Evolutionary conservation across 2,113 vertebrate species (phyloP), one percentile per base, ranked within the genome.

Genomic region (Syngnathus typhle): DNA sequence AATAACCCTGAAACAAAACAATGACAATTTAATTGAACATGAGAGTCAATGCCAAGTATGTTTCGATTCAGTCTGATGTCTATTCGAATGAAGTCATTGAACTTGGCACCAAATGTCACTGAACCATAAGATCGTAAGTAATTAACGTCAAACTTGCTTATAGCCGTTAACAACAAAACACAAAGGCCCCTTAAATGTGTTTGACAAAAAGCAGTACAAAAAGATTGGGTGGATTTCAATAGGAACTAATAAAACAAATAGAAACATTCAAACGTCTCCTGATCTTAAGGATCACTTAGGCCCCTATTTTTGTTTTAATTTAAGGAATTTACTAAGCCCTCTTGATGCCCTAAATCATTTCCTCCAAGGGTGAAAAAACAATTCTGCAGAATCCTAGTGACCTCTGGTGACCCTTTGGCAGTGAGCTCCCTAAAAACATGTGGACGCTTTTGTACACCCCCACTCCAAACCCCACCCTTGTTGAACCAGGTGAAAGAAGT

Each of bases 1-100:
- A 80, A 95, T 93, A 84, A 94, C 93, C 90, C 94, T 95, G 79
- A 82, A 91, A 87, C 58, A 85, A 76, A 69, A 87, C 66, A 74
- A 77, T 44, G 70, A 68, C 23, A 69, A 12, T 8, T 63, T 65
- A 19, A 55, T 55, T 38, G 64, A 52, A 13, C 49, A 67, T 13
- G 49, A 2, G 18, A 27, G 12, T 68, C 54, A 9, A 54, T 43
- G 13, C 3, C 16, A 21, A 51, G 32, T 7, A 6, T 7, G 55
- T 68, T 8, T 62, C 64, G 39, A 52, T 77, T 75, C 38, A 52
- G 59, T 67, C 64, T 72, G 60, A 59, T 51, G 43, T 7, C 1
- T 64, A 69, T 71, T 52, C 47, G 64, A 36, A 56, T 72, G 73
- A 77, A 54, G 71, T 78, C 69, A 78, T 72, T 71, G n/a, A 77